These are phyloP conservation scores for Phymastichus coffea DNA, from an alignment of 1,140 invertebrate genomes.

Conservation along the genomic window DNA sequence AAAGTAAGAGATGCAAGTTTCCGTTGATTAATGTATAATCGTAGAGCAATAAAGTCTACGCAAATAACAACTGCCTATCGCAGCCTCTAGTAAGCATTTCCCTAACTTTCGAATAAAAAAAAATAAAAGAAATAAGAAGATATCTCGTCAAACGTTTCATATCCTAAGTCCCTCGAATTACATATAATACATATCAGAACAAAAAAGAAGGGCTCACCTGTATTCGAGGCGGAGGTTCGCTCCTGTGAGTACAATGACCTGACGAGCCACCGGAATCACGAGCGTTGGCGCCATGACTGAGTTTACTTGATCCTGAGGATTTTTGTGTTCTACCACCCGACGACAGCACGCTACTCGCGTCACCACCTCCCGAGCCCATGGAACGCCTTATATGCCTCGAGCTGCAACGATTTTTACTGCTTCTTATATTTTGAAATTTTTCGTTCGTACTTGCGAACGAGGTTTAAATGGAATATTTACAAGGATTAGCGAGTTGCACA, in stretches of 20 bases:
- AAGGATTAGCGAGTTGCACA: background rate
- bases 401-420: constrained; percentile 32
- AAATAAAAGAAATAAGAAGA: background rate
- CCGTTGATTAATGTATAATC: no score
- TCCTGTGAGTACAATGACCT: constrained; percentile 74
- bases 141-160: no score
- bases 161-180: no score
- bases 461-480: background rate
- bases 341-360: constrained; percentile 53
- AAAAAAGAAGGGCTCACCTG: constrained; percentile 49
- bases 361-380: constrained; percentile 51
- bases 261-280: constrained; percentile 75
- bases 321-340: constrained; percentile 54
- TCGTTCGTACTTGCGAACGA: no score
- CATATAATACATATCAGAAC: constrained; percentile 1
- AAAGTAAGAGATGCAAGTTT: no score
- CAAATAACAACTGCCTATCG: no score
- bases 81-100: no score
- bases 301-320: constrained; percentile 54
- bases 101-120: no score
- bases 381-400: constrained; percentile 53
- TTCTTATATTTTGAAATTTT: background rate
- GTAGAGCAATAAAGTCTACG: no score
- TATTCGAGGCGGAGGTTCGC: constrained; percentile 64
- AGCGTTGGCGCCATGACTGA: constrained; percentile 54